phyloP scores from a whole-genome alignment of 2,888 invertebrate genomes.

The Netelia virgata region DNA sequence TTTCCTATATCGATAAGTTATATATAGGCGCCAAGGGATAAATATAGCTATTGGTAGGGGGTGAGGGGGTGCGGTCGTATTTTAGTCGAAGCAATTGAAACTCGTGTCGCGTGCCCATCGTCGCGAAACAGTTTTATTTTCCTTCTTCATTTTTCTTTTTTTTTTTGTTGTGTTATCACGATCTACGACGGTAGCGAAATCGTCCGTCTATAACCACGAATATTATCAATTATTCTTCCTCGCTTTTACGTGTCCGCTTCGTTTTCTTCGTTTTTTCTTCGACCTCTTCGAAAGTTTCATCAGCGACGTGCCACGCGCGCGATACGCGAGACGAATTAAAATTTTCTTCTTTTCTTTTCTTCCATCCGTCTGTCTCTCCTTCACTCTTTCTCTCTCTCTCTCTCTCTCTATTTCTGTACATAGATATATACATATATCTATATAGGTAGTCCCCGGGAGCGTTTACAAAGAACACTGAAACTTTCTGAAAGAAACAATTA shows the following conservation, averaged over 20 bases:
- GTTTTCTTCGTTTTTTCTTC: background rate
- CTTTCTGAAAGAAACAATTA: conserved; percentile 74
- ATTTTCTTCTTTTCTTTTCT: conserved; percentile 33
- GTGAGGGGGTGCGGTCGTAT: conserved; percentile 17
- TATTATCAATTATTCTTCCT: conserved; percentile 37
- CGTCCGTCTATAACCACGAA: conserved; percentile 21
- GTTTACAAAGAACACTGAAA: conserved; percentile 62
- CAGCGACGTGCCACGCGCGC: conserved; percentile 12
- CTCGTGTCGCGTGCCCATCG: conserved; percentile 46
- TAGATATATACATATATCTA: conserved; percentile 1
- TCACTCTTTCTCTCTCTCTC: background rate
- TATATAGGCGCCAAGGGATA: background rate
- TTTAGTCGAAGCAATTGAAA: conserved; percentile 59
- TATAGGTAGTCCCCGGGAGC: background rate
- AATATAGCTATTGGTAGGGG: background rate
- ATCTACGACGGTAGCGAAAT: conserved; percentile 20
- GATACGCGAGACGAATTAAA: conserved; percentile 52
- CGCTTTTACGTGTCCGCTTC: conserved; percentile 28
- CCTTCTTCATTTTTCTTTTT: background rate
- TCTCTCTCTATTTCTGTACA: background rate
- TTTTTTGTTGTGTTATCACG: background rate
- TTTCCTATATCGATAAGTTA: background rate
- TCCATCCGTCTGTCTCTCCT: conserved; percentile 2
- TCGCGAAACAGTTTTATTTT: conserved; percentile 16
- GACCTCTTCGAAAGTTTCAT: conserved; percentile 58